Evolutionary conservation across 2,888 invertebrate genomes (phyloP), one percentile per base, ranked within the genome.

Genomic region (Oscheius sp.): DNA sequence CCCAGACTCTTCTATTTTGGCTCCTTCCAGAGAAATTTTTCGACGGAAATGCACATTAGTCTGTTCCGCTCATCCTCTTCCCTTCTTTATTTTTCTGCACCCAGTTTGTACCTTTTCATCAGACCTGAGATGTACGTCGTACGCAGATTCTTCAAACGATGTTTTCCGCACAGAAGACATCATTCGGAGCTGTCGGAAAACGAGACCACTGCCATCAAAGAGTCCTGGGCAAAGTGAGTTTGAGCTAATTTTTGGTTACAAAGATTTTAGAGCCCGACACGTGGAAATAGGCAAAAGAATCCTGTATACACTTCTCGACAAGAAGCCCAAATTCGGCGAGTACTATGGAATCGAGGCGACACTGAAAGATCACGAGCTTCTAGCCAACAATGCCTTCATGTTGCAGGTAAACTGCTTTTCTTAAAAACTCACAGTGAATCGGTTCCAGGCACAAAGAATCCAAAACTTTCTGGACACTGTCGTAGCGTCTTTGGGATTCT

Each of bases 391-490:
- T n/a, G 74, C 76, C 58, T 79, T 79, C 68, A 63, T 51, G 21
- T 48, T 79, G 2, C 79, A 79, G 63, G 75, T 59, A 70, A 37
- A 10, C 21, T 21, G 21, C 21, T 21, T 21, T 21, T 21, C 21
- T 21, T 21, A 29, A 65, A 32, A 50, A 9, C 7, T 32, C 48
- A 63, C 5, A 58, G 42, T 7, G 7, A 42, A 42, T 42, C 4
- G 2, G 2, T 60, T 63, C 11, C 58, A 76, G 68, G 74, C 81
- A 4, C 76, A 79, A 53, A 70, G 81, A 2, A 81, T 81, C 62
- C 81, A 81, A 60, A 76, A 79, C 59, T 81, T 81, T 51, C 62
- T 81, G 32, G 81, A 81, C 68, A 81, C 81, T 3, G 78, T 79
- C 10, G 79, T 81, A 37, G 72, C 77, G 4, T 79, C 79, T 5